Conservation (phyloP, 1,140 invertebrate genomes). For the Macrostomum lignano region DNA sequence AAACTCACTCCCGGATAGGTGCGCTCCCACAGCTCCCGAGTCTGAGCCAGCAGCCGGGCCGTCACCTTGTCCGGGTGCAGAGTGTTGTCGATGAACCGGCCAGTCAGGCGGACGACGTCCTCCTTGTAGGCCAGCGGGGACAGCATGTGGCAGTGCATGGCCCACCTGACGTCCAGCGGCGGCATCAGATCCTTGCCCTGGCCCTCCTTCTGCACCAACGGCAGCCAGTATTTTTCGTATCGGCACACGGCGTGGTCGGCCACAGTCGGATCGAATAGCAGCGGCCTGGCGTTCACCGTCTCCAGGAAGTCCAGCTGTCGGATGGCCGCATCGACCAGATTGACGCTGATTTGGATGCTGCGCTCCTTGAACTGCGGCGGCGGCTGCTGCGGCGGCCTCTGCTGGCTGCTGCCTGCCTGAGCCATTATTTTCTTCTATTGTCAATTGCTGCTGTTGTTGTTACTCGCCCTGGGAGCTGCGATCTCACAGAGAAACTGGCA, state of each 20-base stretch:
- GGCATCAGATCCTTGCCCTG: conserved; percentile 15
- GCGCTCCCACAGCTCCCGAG: conserved; percentile 8
- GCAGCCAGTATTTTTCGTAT: conserved; percentile 29
- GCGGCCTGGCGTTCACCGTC: conserved; percentile 11
- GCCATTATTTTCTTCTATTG: too few species aligned
- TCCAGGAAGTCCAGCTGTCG: conserved; percentile 8
- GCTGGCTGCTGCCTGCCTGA: too few species aligned
- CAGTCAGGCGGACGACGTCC: conserved; percentile 22
- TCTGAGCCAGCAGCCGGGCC: conserved; percentile 1
- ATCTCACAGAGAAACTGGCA: too few species aligned
- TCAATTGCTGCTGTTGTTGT: too few species aligned
- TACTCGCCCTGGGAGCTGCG: too few species aligned
- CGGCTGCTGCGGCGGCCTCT: too few species aligned
- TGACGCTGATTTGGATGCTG: conserved; percentile 8
- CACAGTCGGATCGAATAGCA: conserved; percentile 14
- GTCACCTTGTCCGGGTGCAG: conserved; percentile 10
- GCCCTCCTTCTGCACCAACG: conserved; percentile 16
- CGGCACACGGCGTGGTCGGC: conserved; percentile 22
- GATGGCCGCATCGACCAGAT: conserved; percentile 6
- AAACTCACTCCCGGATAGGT: conserved; percentile 7
- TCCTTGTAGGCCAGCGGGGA: conserved; percentile 21
- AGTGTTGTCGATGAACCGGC: conserved; percentile 21
- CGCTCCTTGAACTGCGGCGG: too few species aligned
- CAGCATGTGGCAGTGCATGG: conserved; percentile 31
- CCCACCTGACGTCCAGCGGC: conserved; percentile 30